Conservation (phyloP, 1,140 invertebrate genomes). For the Elymnias hypermnestra region DNA sequence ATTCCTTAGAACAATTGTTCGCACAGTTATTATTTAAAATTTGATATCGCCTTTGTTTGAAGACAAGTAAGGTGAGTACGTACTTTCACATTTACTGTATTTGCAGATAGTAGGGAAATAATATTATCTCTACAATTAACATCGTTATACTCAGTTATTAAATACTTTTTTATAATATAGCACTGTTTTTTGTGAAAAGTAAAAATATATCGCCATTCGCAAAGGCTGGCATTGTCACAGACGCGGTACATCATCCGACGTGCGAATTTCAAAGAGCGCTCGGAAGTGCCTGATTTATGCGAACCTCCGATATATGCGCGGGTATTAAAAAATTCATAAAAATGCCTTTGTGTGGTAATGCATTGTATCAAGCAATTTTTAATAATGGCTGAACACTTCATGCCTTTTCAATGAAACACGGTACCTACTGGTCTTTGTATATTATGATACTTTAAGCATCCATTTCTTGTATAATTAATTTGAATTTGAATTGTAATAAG, state of each 20-base stretch:
- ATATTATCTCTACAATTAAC: no score
- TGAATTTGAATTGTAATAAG: no score
- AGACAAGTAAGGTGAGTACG: no score
- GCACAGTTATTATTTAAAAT: no score
- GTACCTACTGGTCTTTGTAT: no score
- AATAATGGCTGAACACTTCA: background rate
- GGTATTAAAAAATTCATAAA: constrained; percentile 70
- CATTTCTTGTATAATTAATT: no score
- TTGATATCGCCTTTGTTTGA: no score
- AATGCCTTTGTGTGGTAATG: constrained; percentile 39
- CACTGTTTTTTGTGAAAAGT: background rate
- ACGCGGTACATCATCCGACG: constrained; percentile 53
- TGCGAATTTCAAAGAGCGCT: constrained; percentile 65
- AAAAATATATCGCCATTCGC: constrained; percentile 4
- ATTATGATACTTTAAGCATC: no score
- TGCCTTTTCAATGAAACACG: background rate
- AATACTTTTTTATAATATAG: background rate
- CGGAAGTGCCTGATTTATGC: constrained; percentile 68
- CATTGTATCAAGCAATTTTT: constrained; percentile 13
- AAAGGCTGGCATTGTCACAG: constrained; percentile 53
- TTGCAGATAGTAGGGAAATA: no score
- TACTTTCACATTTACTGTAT: no score
- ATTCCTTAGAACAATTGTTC: no score
- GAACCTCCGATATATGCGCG: constrained; percentile 40
- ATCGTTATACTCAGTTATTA: background rate